Evolutionary conservation across 2,888 invertebrate genomes (phyloP), one percentile per base, ranked within the genome.

Genomic region (Anagyrus pseudococci): DNA sequence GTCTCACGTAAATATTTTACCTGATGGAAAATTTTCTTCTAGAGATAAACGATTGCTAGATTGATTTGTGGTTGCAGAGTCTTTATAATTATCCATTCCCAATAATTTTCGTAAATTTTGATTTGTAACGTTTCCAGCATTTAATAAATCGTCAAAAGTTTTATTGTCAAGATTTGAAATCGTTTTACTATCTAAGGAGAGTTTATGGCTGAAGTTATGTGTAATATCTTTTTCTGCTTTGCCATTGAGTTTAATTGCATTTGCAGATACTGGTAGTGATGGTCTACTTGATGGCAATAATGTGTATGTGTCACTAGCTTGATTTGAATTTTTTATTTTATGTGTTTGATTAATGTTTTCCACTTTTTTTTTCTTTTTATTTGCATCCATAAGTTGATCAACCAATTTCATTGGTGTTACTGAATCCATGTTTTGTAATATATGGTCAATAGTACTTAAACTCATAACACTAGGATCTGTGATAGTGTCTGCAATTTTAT

Each of bases 381-480:
- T 75, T 6, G 73, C 76, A 69, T 73, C 71, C 20, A 78, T 68
- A 20, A 79, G 66, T 52, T 78, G 72, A 68, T 79, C 79, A 4
- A 79, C 75, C 37, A 79, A 64, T 70, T 72, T 73, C 48, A 76
- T 67, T 2, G 79, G 79, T 15, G 78, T 77, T 10, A 66, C 71
- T 2, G 62, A 62, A 15, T 67, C 67, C 15, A 57, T 41, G n/a
- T 66, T 53, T 50, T 76, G 71, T 2, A 80, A 61, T n/a, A 72
- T 72, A 55, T 73, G 72, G 20, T 75, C 77, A 46, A 80, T 80
- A 48, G 71, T 74, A 22, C 73, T 77, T 19, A 80, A 61, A 67
- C 78, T 80, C 75, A 80, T 75, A 6, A 77, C 55, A 44, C 75
- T 77, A 19, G 71, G 73, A 40, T 76, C 73, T 47, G 73, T 69